These are phyloP conservation scores for Lamellibrachia satsuma DNA, from an alignment of 2,888 invertebrate species.

Conservation along the genomic window DNA sequence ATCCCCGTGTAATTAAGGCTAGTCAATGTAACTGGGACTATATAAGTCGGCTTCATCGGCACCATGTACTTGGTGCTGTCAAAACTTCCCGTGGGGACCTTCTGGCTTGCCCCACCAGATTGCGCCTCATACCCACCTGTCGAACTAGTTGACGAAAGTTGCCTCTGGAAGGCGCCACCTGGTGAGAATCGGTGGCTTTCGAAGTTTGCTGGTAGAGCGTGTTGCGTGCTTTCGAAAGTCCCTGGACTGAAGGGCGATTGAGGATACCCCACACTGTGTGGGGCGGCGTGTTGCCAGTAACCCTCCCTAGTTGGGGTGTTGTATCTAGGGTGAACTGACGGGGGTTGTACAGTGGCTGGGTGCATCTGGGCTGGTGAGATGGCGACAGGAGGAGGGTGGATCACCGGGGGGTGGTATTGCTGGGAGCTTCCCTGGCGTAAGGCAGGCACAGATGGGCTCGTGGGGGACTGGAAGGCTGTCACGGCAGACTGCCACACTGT, in stretches of 20 bases:
- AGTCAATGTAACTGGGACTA: not conserved
- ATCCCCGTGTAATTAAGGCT: not conserved
- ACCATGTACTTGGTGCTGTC: constrained; percentile 4
- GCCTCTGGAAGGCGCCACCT: constrained; percentile 17
- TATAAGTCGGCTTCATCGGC: not conserved
- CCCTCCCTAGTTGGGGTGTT: not conserved
- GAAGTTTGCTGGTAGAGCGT: not conserved
- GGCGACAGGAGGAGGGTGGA: not conserved
- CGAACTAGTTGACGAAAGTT: not conserved
- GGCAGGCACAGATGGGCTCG: not conserved
- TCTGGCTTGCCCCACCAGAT: not conserved
- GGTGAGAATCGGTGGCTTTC: not conserved
- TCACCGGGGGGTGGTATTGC: not conserved
- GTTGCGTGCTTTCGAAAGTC: not conserved
- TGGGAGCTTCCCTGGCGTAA: not conserved
- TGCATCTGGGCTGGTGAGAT: not conserved
- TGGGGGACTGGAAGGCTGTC: not conserved
- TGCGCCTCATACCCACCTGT: not conserved
- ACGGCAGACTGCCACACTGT: not conserved
- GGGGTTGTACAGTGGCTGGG: not conserved
- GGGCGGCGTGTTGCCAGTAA: not conserved
- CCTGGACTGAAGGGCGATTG: not conserved
- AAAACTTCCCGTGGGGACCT: not conserved
- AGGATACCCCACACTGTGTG: not conserved
- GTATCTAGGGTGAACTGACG: not conserved